Conservation (phyloP, 2,888 invertebrate genomes). For the Hypolimnas misippus region DNA sequence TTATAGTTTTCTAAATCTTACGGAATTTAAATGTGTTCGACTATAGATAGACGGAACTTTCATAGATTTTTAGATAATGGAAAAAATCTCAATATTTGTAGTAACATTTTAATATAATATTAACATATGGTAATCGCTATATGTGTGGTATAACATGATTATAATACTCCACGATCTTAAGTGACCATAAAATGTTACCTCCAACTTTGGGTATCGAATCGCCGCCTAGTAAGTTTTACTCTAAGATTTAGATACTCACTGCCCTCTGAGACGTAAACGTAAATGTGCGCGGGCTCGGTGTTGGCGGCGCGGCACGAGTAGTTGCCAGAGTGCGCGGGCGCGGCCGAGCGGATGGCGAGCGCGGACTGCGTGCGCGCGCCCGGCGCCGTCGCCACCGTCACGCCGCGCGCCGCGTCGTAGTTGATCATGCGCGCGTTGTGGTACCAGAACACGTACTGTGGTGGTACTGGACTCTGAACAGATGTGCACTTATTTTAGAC, state of each 20-base stretch:
- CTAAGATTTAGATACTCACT: slow-evolving; percentile 59
- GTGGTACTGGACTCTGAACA: slow-evolving; percentile 93
- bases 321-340: slow-evolving; percentile 91
- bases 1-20: too few species aligned
- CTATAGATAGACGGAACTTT: too few species aligned
- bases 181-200: too few species aligned
- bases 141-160: too few species aligned
- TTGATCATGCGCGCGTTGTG: slow-evolving; percentile 97
- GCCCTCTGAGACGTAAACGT: slow-evolving; percentile 96
- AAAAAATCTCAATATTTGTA: too few species aligned
- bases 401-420: slow-evolving; percentile 93
- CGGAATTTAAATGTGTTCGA: too few species aligned
- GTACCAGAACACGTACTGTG: slow-evolving; percentile 98
- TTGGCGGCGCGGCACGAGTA: slow-evolving; percentile 95
- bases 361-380: slow-evolving; percentile 93
- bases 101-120: too few species aligned
- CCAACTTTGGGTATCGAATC: too few species aligned
- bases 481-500: background rate
- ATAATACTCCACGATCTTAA: too few species aligned
- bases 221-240: too few species aligned
- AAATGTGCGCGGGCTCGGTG: slow-evolving; percentile 94
- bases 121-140: too few species aligned
- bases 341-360: slow-evolving; percentile 91
- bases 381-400: slow-evolving; percentile 92
- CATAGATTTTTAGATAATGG: too few species aligned